Evolutionary conservation across 2,113 vertebrate species (phyloP), one percentile per base, ranked within the genome.

Genomic region (Glareola pratincola): DNA sequence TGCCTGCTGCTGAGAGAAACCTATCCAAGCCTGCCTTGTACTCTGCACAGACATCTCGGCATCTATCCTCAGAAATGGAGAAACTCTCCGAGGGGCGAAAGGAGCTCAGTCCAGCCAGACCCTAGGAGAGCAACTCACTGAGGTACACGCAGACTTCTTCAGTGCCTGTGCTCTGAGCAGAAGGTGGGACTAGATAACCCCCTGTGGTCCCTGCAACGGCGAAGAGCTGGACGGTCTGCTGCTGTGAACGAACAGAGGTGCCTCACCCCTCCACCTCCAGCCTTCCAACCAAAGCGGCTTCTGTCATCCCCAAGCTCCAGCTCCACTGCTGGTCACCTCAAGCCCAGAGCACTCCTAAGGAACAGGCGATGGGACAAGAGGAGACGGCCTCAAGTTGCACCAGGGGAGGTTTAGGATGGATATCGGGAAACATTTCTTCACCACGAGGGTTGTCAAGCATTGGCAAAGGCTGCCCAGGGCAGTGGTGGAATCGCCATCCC

Each of bases 11-110:
- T 39, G 34, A 68, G 76, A 41, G 26, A 62, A 63, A 76, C 13
- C 60, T 15, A 9, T 9, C 59, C 36, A 12, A 82, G 41, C 41
- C 51, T 4, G 0, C 22, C 34, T 29, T 43, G 59, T 50, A 4
- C 6, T 27, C 56, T 1, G 13, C 34, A 17, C 27, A 24, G 85
- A 5, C 20, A 41, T 11, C 45, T 15, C 19, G 34, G 29, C 45
- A 72, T 4, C 22, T 34, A 8, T 9, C 41, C n/a, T 51, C 48
- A 18, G 60, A 63, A 63, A 32, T 0, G 10, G 32, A 85, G 71
- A 29, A 62, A 18, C 45, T 24, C 24, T 45, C 15, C 0, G 2
- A 73, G 16, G 51, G 59, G 36, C 0, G 1, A 50, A 51, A 78
- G 41, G 20, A 45, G 53, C 32, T 67, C 60, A 16, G 1, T 29